Percentiles rank a stretch among this genome's conserved stretches.
These are phyloP conservation scores for Lasiommata megera DNA, from an alignment of 2,888 invertebrate genomes.

Conservation along the genomic window DNA sequence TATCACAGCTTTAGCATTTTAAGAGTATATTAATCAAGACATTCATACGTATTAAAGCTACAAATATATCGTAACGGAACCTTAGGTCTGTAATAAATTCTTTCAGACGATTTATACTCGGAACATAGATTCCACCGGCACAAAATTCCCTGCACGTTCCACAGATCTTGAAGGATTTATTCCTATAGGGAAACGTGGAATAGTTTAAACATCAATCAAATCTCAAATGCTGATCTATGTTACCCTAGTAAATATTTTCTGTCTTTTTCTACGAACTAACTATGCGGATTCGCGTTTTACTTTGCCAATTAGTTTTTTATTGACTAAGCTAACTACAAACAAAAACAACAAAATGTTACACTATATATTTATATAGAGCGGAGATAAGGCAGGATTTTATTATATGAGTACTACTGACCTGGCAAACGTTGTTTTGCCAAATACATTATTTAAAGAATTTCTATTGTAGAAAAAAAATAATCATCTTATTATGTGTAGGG, in stretches of 20 bases:
- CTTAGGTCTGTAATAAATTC: background rate
- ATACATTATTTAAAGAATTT: too few relatives aligned
- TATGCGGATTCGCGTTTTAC: background rate
- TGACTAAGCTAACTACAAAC: too few relatives aligned
- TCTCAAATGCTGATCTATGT: background rate
- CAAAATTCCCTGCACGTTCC: slow-evolving; percentile 19
- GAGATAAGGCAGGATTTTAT: too few relatives aligned
- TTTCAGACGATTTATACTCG: slow-evolving; percentile 4
- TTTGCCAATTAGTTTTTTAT: too few relatives aligned
- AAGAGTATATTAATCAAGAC: too few relatives aligned
- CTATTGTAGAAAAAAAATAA: too few relatives aligned
- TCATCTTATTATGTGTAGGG: too few relatives aligned
- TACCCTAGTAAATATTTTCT: background rate
- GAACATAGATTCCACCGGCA: background rate
- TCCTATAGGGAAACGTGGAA: slow-evolving; percentile 19
- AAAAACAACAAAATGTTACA: too few relatives aligned
- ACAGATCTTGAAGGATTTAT: slow-evolving; percentile 20
- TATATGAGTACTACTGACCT: too few relatives aligned
- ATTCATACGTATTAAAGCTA: background rate
- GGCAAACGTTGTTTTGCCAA: too few relatives aligned
- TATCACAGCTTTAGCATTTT: too few relatives aligned
- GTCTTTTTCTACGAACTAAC: background rate
- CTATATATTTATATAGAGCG: too few relatives aligned
- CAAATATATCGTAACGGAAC: background rate
- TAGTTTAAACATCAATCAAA: slow-evolving; percentile 13